Evolutionary conservation across 2,888 invertebrate genomes (phyloP).

Genomic region (Drosophila mercatorum): DNA sequence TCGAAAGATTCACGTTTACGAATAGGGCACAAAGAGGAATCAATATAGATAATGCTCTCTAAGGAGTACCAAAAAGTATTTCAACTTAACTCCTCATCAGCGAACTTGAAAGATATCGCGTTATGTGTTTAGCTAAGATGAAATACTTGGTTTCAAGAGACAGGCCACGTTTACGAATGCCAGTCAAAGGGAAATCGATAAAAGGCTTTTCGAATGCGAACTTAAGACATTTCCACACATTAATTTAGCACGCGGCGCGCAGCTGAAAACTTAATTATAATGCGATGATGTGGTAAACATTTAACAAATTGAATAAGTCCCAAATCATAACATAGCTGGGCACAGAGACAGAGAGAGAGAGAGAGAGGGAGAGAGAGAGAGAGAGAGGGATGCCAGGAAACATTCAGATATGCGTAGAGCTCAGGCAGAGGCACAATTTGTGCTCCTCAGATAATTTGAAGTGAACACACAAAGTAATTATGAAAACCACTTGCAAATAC

Average conservation of each 20-base stretch:
- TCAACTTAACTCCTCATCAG: background rate
- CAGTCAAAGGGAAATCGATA: background rate
- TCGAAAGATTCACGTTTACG: background rate
- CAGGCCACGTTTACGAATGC: background rate
- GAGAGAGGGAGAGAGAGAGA: background rate
- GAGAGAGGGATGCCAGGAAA: background rate
- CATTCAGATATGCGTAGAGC: constrained; percentile 9
- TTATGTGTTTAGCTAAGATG: background rate
- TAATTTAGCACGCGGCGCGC: background rate
- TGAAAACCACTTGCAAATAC: constrained; percentile 76
- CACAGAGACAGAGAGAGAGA: background rate
- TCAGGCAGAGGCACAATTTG: constrained; percentile 43
- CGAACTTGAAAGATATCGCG: background rate
- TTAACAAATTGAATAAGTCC: constrained; percentile 60
- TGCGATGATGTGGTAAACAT: constrained; percentile 55
- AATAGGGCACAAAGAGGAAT: background rate
- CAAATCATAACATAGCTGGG: constrained; percentile 25
- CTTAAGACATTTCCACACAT: background rate
- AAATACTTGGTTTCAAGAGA: background rate
- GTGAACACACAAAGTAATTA: constrained; percentile 77
- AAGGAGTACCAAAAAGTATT: background rate
- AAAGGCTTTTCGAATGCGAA: background rate
- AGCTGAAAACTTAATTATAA: constrained; percentile 43
- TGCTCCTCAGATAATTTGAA: constrained; percentile 59
- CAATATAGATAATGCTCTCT: background rate